Conservation (phyloP, 1,140 invertebrate genomes). For the Marisa cornuarietis region DNA sequence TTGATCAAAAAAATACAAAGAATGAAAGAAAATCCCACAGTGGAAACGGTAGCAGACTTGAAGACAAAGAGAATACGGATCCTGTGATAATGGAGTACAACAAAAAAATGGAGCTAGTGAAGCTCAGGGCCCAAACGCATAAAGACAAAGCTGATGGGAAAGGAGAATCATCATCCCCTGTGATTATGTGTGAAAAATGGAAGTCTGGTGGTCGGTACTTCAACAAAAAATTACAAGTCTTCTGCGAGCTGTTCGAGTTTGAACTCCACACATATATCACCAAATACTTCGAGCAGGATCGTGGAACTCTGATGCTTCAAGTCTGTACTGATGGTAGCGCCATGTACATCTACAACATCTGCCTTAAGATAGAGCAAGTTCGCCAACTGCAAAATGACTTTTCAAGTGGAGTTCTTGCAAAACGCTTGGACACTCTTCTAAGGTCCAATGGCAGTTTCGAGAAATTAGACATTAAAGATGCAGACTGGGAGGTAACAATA, state of each 20-base stretch:
- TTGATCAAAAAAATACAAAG: not conserved
- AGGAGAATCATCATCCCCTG: not conserved
- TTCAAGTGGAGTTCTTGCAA: conserved; percentile 34
- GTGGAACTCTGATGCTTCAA: conserved; percentile 47
- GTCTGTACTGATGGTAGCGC: conserved; percentile 32
- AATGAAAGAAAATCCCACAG: not conserved
- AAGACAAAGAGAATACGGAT: conserved; percentile 32
- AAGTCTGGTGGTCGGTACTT: conserved; percentile 34
- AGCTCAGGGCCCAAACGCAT: conserved; percentile 31
- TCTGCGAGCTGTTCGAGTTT: conserved; percentile 41
- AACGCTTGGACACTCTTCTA: conserved; percentile 39
- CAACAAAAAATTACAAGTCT: conserved; percentile 32
- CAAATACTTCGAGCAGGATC: conserved; percentile 58
- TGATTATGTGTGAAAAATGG: conserved; percentile 46
- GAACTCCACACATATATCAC: conserved; percentile 39
- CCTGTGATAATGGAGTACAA: conserved; percentile 42
- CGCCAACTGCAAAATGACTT: conserved; percentile 38
- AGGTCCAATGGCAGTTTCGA: conserved; percentile 30
- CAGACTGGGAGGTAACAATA: conserved; percentile 36
- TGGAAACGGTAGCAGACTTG: not conserved
- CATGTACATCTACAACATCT: conserved; percentile 47
- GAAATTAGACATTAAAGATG: conserved; percentile 34
- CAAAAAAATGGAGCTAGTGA: conserved; percentile 30
- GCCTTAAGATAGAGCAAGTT: conserved; percentile 44
- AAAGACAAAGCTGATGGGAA: conserved; percentile 14